Evolutionary conservation across 2,888 invertebrate species (phyloP), one percentile per base, ranked within the genome.

Genomic region (Dolichomitus sp.): DNA sequence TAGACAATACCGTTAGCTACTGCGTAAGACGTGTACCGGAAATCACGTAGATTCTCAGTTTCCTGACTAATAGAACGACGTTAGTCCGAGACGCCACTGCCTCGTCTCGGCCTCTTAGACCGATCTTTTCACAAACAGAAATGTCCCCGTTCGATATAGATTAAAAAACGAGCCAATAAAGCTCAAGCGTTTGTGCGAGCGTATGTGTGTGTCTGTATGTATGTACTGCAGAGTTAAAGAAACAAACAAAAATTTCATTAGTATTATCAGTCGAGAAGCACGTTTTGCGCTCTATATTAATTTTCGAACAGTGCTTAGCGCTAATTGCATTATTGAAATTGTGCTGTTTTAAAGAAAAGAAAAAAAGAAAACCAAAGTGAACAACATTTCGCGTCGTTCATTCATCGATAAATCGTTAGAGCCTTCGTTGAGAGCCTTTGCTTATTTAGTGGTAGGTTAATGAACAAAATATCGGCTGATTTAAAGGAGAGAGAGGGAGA

Each of bases 1-100:
- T 79, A 76, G 75, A 79, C 79, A 83, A 83, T 80, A 82, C 73
- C 68, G 48, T 61, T 73, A 77, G 63, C 40, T 57, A 65, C 52
- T 75, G 40, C 48, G 54, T 45, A 37, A 65, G n/a, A 63, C 37
- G 65, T 61, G 65, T 63, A 50, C 45, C 33, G 69, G n/a, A 75
- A 70, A 59, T 23, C 33, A 68, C 59, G 59, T 72, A 79, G 65
- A 79, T 59, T 59, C 52, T 75, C 70, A 40, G 65, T 75, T 30
- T 65, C 72, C 78, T 30, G 52, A 37, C 27, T 59, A 61, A 74
- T 69, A n/a, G 61, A 61, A 52, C 19, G 57, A 61, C 27, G 52
- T 59, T 66, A 61, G 45, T 54, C 40, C 42, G 57, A 17, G 57
- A 57, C 45, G 37, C 19, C 14, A 42, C 54, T 54, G 40, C 23